These are phyloP conservation scores for Dynastes grantii DNA, from an alignment of 2,888 invertebrate species.

Conservation along the genomic window DNA sequence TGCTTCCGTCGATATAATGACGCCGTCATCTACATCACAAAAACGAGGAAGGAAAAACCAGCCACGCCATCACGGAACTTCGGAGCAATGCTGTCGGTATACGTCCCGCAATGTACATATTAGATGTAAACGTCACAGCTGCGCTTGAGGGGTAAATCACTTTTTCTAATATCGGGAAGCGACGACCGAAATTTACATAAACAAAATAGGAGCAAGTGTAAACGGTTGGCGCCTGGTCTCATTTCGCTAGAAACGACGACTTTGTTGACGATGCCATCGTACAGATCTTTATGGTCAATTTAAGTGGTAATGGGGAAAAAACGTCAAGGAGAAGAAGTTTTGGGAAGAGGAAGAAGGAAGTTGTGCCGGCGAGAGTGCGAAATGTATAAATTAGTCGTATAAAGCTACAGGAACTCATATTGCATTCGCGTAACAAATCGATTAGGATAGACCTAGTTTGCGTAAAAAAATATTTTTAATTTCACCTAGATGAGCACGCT, in stretches of 20 bases:
- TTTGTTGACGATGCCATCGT: slow-evolving; percentile 39
- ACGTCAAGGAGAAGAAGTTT: not conserved
- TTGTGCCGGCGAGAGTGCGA: not conserved
- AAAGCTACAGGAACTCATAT: not conserved
- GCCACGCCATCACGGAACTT: not conserved
- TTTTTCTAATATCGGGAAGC: slow-evolving; percentile 32
- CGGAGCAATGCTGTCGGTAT: not conserved
- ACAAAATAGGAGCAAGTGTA: slow-evolving; percentile 45
- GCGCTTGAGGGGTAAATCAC: slow-evolving; percentile 36
- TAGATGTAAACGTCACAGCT: slow-evolving; percentile 26
- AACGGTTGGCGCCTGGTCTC: slow-evolving; percentile 40
- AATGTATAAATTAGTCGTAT: not conserved
- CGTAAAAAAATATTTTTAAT: too few relatives aligned
- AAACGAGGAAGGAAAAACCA: not conserved
- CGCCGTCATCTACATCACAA: not conserved
- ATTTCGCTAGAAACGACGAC: slow-evolving; percentile 23
- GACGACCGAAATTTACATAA: slow-evolving; percentile 33
- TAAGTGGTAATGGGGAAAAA: slow-evolving; percentile 26
- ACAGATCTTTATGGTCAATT: slow-evolving; percentile 50
- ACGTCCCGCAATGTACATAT: not conserved
- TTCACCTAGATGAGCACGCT: too few relatives aligned
- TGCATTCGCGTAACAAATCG: too few relatives aligned
- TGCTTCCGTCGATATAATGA: not conserved
- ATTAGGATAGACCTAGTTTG: too few relatives aligned
- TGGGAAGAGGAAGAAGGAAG: not conserved